Evolutionary conservation across 2,797 vertebrate genomes (phyloP), one percentile per base, ranked within the genome.

Genomic region (Remorina albescens): DNA sequence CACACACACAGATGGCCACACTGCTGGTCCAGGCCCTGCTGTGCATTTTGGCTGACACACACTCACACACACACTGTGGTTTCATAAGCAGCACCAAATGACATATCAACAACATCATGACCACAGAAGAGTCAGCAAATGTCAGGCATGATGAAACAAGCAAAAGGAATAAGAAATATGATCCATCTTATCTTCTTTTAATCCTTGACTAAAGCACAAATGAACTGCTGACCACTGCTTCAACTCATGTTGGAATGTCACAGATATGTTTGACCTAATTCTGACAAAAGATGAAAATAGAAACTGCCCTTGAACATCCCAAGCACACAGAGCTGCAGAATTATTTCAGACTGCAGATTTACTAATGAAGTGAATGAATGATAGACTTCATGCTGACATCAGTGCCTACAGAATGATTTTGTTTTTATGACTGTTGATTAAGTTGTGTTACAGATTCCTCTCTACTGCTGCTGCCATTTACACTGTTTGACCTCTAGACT

Each of bases 1-100:
- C 72, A 67, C 61, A 25, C 57, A 82, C 85, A 78, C 89, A 92
- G 86, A 90, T 91, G 90, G 90, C 78, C 79, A 30, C 71, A 82
- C 82, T 21, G 0, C 71, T 72, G 59, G 78, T 75, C 85, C 78
- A 72, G 80, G 78, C 25, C 77, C 78, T 68, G 72, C 84, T 79
- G 81, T 73, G 81, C 60, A 47, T 80, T 76, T 75, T 82, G 84
- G 76, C 86, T 81, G 67, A 82, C 80, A 85, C 87, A 53, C 67
- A 76, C 68, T 60, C 74, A 51, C 44, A 67, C 69, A 69, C 58
- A 15, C 26, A 15, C 26, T 72, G 49, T 16, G 47, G 73, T 77
- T 78, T 86, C 69, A 75, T 77, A 51, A 83, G 70, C 69, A 60
- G 23, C 56, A 60, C 21, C 4, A 19, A 60, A 69, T 69, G 72